These are phyloP conservation scores for Chascanopsetta lugubris DNA, from an alignment of 2,113 vertebrate species.

Conservation along the genomic window DNA sequence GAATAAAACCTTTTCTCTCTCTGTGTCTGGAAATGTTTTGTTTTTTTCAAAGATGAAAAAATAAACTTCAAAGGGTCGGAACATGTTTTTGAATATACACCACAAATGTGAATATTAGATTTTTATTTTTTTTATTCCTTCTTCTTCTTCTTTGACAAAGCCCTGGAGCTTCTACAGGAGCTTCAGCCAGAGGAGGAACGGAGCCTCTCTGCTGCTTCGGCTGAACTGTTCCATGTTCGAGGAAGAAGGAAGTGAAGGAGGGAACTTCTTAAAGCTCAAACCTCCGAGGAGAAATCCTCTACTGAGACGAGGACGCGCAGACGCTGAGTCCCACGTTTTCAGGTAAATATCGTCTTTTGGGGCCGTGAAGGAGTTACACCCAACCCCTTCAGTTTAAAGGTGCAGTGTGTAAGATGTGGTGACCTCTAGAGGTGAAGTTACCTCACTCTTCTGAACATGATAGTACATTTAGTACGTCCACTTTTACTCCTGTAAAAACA, in stretches of 20 bases:
- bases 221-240: too few species aligned
- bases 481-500: too few species aligned
- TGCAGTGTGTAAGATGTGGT: too few species aligned
- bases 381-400: too few species aligned
- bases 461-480: too few species aligned
- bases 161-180: conserved; percentile 59
- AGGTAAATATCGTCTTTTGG: conserved; percentile 56
- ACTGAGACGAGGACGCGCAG: conserved; percentile 38
- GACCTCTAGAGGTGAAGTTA: too few species aligned
- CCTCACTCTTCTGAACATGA: too few species aligned
- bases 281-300: conserved; percentile 54
- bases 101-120: conserved; percentile 45
- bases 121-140: too few species aligned
- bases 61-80: conserved; percentile 4
- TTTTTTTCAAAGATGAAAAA: neutral
- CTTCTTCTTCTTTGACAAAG: conserved; percentile 48
- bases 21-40: neutral
- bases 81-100: conserved; percentile 42
- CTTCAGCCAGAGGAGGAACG: conserved; percentile 39
- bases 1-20: conserved; percentile 28
- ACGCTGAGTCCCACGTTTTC: conserved; percentile 47
- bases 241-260: conserved; percentile 62
- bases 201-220: conserved; percentile 49
- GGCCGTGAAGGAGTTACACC: too few species aligned
- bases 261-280: conserved; percentile 53